Conservation (phyloP, 1,140 invertebrate species). For the Drosophila burlai region DNA sequence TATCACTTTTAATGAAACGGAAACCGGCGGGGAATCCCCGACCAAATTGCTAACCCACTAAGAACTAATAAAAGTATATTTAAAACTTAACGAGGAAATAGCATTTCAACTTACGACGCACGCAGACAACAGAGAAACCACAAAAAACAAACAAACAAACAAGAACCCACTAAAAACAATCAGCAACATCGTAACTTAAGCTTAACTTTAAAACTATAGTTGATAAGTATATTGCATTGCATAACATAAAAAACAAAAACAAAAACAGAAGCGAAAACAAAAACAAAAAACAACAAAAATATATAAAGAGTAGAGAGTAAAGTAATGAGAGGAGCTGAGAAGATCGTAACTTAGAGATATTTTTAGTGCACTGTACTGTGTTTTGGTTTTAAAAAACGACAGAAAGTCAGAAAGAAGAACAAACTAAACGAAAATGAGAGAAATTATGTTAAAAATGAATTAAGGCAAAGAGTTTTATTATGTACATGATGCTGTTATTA, state of each 20-base stretch:
- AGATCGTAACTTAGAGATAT: conserved; percentile 57
- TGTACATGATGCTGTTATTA: conserved; percentile 84
- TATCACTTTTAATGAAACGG: conserved; percentile 46
- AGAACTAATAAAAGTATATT: conserved; percentile 50
- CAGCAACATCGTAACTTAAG: conserved; percentile 79
- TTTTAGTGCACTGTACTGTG: conserved; percentile 78
- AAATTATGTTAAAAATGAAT: conserved; percentile 64
- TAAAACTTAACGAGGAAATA: conserved; percentile 40
- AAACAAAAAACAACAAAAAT: conserved; percentile 33
- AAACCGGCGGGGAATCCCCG: conserved; percentile 13
- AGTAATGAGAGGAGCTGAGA: conserved; percentile 8
- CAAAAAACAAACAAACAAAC: conserved; percentile 28
- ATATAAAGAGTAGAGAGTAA: conserved; percentile 28
- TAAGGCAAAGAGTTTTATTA: conserved; percentile 75
- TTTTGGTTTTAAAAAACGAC: conserved; percentile 81
- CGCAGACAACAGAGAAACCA: conserved; percentile 35
- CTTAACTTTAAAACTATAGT: conserved; percentile 77
- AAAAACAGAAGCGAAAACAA: conserved; percentile 19
- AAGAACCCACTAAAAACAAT: conserved; percentile 79
- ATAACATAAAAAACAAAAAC: conserved; percentile 33
- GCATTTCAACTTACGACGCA: conserved; percentile 57
- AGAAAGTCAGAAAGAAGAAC: conserved; percentile 52
- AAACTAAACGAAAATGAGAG: conserved; percentile 10
- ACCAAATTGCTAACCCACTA: conserved; percentile 32
- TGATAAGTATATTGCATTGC: conserved; percentile 68